Evolutionary conservation across 2,888 invertebrate genomes (phyloP), one percentile per base, ranked within the genome.

Genomic region (Chironomus riparius): DNA sequence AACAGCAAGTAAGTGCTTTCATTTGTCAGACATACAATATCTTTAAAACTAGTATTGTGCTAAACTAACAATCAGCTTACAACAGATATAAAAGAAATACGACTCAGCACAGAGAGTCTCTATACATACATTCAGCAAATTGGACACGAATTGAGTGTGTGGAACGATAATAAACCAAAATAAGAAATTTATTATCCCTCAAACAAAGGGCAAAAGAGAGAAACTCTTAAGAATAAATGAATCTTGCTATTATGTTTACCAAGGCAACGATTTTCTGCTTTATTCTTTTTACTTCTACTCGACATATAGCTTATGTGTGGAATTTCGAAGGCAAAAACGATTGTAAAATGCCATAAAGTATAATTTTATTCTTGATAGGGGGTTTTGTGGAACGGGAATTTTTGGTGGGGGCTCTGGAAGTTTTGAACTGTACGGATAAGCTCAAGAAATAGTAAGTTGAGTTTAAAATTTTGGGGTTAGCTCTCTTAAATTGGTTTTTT

Each of bases 141-240:
- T 74, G 74, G 18, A 68, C 65, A 65, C 68, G 74, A 74, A 47
- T 61, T 65, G 65, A 65, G 22, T 24, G 22, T 65, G 65, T 65
- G 22, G 12, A 74, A 68, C 62, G 68, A 74, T 74, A 74, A 74
- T 74, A 74, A 74, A 73, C 72, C 56, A 56, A 65, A 71, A 70
- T 70, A 70, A 71, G 71, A 71, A 71, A 62, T 73, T 73, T 73
- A 61, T 72, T 62, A 73, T 73, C 72, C n/a, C 7, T 28, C 65
- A 65, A 65, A 61, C 24, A 61, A 62, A 28, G 21, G 47, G 62
- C 18, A 22, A 21, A 71, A 22, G 22, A 68, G 21, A 62, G 50
- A 74, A 21, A 74, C 15, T 48, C 24, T 74, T 47, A 12, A 73
- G 38, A 38, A 72, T 61, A 56, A 15, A 15, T 56, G n/a, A 15